Evolutionary conservation across 2,797 vertebrate species (phyloP), one percentile per base, ranked within the genome.

Genomic region (Calcarius lapponicus): DNA sequence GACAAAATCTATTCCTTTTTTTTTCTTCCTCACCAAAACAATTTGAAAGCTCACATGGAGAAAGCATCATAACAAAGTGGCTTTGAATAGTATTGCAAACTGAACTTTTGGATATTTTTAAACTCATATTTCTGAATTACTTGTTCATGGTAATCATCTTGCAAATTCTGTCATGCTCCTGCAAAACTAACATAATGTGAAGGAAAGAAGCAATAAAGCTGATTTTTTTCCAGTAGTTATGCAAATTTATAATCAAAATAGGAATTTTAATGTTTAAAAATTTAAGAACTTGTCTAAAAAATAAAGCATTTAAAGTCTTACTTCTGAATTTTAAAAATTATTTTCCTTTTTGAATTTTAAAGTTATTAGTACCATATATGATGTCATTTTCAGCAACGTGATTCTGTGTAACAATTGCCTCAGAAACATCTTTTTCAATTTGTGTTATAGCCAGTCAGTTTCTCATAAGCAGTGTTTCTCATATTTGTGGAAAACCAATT

Each of bases 231-330:
- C 14, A 53, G 14, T 7, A 6, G 74, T 82, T 92, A 82, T 94
- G 80, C 42, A 64, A 83, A 62, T 93, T 95, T 86, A 21, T 24
- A 92, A 86, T 92, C 60, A 67, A 85, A 96, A 90, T 36, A 88
- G 11, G 61, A 93, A 50, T 88, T 65, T 90, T 90, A 45, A 43
- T 96, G 38, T 92, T 97, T 96, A 96, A 97, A 96, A 74, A 91
- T 97, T 96, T 94, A 97, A 93, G 10, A 84, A 36, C 45, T 92
- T 87, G 28, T 92, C 97, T 95, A 97, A 97, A 97, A 97, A 96
- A 92, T 94, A 90, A 91, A 96, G 53, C 32, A 89, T 25, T 65
- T 65, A 40, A 84, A 54, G 6, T 74, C 10, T 66, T 90, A 74
- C 19, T 91, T 91, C 65, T 54, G 60, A 66, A 21, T 29, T 54